These are phyloP conservation scores for Melitaea cinxia DNA, from an alignment of 1,140 invertebrate genomes.

Conservation along the genomic window DNA sequence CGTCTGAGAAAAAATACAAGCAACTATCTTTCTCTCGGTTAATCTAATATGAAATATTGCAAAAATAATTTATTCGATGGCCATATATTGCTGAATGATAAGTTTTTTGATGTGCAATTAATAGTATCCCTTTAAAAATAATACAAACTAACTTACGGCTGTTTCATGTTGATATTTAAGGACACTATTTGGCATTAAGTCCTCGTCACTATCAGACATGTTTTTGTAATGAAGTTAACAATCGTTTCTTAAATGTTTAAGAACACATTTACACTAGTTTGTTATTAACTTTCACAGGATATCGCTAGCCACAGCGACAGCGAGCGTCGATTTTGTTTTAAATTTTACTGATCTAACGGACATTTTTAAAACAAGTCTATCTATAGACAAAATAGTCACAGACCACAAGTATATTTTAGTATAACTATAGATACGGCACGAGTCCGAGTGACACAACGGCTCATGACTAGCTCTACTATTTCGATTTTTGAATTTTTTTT, in stretches of 20 bases:
- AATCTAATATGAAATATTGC: too few species aligned
- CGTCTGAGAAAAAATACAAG: too few species aligned
- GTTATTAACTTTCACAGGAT: not conserved
- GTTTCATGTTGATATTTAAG: constrained; percentile 36
- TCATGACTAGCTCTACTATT: too few species aligned
- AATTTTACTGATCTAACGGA: constrained; percentile 4
- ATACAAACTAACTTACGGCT: constrained; percentile 32
- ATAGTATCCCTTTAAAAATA: too few species aligned
- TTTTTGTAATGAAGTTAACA: not conserved
- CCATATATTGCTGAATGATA: too few species aligned
- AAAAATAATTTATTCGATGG: too few species aligned
- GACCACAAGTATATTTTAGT: constrained; percentile 3
- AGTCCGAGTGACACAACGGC: too few species aligned
- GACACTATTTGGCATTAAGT: constrained; percentile 40
- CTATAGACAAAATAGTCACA: not conserved
- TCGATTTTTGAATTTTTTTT: too few species aligned
- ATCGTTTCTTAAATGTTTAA: not conserved
- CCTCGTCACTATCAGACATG: constrained; percentile 48
- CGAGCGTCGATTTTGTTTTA: constrained; percentile 5
- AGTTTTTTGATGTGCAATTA: too few species aligned
- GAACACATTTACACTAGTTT: not conserved
- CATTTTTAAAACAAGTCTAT: not conserved
- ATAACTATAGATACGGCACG: not conserved
- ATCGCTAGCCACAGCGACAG: constrained; percentile 1
- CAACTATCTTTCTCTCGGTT: too few species aligned